Percentiles rank a stretch among this genome's conserved stretches.
phyloP scores from a whole-genome alignment of 2,888 invertebrate species.

The Agrochola circellaris region DNA sequence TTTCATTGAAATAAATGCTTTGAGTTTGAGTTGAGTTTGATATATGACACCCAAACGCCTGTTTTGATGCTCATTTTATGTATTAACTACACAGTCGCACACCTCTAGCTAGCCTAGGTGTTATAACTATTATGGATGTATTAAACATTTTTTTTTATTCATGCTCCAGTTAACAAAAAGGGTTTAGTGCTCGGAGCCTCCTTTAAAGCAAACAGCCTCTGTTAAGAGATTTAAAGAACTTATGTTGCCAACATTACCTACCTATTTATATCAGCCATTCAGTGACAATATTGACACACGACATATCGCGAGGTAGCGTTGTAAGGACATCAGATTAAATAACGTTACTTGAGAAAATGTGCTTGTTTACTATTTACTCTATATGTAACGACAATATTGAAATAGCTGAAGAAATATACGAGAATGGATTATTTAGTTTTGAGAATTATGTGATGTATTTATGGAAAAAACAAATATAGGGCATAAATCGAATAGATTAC shows the following conservation, averaged over 20 bases:
- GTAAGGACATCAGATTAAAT: conserved; percentile 11
- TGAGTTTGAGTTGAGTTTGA: neutral
- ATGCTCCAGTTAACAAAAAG: no score
- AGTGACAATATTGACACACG: conserved; percentile 29
- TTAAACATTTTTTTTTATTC: no score
- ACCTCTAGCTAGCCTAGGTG: neutral
- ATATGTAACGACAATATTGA: conserved; percentile 36
- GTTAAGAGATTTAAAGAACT: no score
- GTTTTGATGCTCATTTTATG: no score
- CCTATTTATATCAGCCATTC: neutral
- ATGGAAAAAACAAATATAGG: neutral
- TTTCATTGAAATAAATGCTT: neutral
- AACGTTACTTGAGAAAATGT: conserved; percentile 20
- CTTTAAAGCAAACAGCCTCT: no score
- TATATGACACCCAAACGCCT: neutral
- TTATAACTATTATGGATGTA: neutral
- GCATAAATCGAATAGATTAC: no score
- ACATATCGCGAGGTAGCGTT: neutral
- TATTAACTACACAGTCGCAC: neutral
- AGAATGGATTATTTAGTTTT: conserved; percentile 16
- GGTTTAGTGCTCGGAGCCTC: no score
- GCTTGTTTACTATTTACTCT: conserved; percentile 21
- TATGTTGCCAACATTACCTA: neutral
- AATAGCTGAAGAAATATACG: neutral
- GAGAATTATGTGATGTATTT: neutral